phyloP scores from a whole-genome alignment of 2,113 vertebrate species.

The Ceyx cyanopectus region DNA sequence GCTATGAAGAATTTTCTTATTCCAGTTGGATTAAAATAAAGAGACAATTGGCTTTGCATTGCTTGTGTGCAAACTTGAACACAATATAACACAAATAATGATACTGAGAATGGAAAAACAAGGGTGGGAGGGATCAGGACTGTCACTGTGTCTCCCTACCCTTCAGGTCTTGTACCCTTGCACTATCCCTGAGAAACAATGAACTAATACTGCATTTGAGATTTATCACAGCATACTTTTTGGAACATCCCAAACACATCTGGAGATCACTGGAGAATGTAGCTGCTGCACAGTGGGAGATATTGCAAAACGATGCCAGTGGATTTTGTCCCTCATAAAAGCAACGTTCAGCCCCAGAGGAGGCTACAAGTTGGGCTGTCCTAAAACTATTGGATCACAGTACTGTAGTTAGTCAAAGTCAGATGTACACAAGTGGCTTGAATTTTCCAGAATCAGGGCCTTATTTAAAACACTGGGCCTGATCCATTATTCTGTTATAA shows the following conservation, averaged over 20 bases:
- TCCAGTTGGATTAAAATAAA: not conserved
- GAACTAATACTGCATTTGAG: not conserved
- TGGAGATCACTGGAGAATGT: not conserved
- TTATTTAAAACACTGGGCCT: not conserved
- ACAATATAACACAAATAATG: not conserved
- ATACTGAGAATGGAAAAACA: not conserved
- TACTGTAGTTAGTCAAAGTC: not conserved
- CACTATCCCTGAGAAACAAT: not conserved
- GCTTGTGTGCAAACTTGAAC: not conserved
- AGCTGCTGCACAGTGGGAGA: not conserved
- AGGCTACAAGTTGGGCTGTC: not conserved
- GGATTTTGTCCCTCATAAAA: not conserved
- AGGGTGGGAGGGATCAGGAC: not conserved
- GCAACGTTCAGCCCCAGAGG: not conserved
- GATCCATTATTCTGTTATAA: not conserved
- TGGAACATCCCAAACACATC: not conserved
- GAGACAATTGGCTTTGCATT: not conserved
- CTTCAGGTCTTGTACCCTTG: not conserved
- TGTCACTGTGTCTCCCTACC: not conserved
- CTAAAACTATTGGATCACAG: not conserved
- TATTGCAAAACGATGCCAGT: not conserved
- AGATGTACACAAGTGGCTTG: not conserved
- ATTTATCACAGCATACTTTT: not conserved
- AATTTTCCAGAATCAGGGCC: not conserved
- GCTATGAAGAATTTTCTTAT: not conserved